Base-by-base conservation (phyloP, 2,113 vertebrate species). In the Tapirus terrestris region DNA sequence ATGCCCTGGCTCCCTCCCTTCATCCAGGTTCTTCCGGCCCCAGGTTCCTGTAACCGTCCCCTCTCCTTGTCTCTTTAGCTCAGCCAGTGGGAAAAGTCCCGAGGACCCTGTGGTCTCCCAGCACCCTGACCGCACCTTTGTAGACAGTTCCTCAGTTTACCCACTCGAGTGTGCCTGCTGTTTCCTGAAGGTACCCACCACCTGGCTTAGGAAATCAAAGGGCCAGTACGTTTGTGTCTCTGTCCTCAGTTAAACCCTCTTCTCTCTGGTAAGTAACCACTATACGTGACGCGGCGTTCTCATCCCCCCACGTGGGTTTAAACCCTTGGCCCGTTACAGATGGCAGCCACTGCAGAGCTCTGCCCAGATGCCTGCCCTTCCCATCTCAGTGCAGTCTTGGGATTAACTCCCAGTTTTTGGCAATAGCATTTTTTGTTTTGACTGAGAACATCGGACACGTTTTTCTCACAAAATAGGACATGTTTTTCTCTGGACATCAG, bases 291-390 rank as follows among this genome's bases (percentile, higher is more conserved):
- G 51, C 0, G 2, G 45, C 33, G 23, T 45, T 56, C 18, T 56
- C 18, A 21, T 12, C 33, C 12, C 53, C 23, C 17, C 1, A 3
- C 20, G 36, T 5, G 17, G 31, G 33, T 43, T 53, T 58, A 1
- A 36, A 2, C n/a, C 56, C 53, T 31, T 31, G 18, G 25, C 11
- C 2, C 5, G 2, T 8, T 13, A 14, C 18, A 10, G 5, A 12
- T 1, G 45, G 51, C 8, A 25, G 33, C 27, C 16, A 0, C 14
- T 31, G n/a, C 31, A 6, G 68, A 0, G 0, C 17, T 25, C 77
- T 29, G 10, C 18, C 43, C 18, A 1, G 9, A 45, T 45, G 21
- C 27, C 29, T 3, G 5, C 56, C 2, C 13, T 39, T 79, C 51
- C 23, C 53, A 70, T 6, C 36, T 70, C 29, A 12, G 31, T 13